Conservation (phyloP, 2,113 vertebrate genomes). For the Andinoacara biseriatus region DNA sequence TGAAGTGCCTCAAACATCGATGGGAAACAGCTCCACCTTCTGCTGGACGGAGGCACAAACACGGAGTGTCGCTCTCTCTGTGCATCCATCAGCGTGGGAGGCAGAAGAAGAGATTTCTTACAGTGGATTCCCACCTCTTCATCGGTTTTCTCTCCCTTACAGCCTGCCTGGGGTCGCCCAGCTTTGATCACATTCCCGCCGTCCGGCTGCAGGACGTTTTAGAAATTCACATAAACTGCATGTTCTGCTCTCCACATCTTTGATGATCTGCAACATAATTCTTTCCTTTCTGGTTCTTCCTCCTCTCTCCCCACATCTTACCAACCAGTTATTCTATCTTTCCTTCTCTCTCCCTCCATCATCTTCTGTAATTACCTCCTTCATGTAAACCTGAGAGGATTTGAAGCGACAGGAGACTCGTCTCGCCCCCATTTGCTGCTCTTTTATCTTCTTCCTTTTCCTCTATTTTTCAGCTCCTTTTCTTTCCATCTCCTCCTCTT, state of each 20-base stretch:
- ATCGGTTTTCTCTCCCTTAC: neutral
- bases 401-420: constrained; percentile 28
- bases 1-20: neutral
- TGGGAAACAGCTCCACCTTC: constrained; percentile 37
- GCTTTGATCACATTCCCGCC: neutral
- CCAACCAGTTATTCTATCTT: neutral
- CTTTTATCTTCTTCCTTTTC: constrained; percentile 39
- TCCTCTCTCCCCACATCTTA: neutral
- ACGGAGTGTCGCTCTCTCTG: neutral
- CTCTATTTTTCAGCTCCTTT: neutral
- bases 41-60: neutral
- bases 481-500: constrained; percentile 6
- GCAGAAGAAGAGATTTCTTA: neutral
- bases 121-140: neutral
- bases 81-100: neutral
- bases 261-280: neutral
- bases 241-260: too few species aligned
- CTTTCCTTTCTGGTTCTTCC: neutral
- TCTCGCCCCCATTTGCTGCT: constrained; percentile 45
- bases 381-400: constrained; percentile 48
- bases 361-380: constrained; percentile 48
- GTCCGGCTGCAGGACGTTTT: neutral
- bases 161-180: too few species aligned
- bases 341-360: neutral
- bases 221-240: neutral